A percentile compares a stretch with the other conserved stretches of the same genome.
These are phyloP conservation scores for Pteronura brasiliensis DNA, from an alignment of 2,113 vertebrate species.

Conservation along the genomic window DNA sequence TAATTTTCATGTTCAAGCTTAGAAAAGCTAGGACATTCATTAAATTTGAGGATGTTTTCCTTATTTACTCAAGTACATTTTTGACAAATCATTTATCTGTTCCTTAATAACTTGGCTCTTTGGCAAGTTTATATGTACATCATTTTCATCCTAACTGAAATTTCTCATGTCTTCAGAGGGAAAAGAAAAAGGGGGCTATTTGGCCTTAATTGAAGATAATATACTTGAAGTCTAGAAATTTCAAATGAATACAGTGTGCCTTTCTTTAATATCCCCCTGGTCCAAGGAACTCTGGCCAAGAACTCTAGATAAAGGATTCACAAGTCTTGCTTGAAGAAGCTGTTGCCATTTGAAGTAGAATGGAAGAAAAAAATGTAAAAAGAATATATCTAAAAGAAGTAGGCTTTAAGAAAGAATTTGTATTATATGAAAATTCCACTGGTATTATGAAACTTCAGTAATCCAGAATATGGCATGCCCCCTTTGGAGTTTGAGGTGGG, in stretches of 20 bases:
- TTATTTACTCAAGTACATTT: neutral
- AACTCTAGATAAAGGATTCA: neutral
- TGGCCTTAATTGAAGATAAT: neutral
- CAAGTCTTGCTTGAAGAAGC: neutral
- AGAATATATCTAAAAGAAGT: neutral
- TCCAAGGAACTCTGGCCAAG: neutral
- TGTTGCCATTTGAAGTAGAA: neutral
- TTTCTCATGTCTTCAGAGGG: neutral
- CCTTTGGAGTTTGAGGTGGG: accelerated
- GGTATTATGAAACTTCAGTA: neutral
- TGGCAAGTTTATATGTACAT: neutral
- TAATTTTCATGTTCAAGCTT: neutral
- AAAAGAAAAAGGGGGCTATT: neutral
- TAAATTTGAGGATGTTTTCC: neutral
- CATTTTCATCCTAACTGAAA: neutral
- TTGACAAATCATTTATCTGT: neutral
- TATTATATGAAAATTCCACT: neutral
- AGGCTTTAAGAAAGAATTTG: neutral
- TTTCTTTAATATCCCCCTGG: neutral
- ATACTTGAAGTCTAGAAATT: neutral
- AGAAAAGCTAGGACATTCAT: neutral
- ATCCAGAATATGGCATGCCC: neutral
- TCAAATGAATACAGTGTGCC: neutral
- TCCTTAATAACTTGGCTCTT: neutral
- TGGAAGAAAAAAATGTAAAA: neutral